Base-by-base conservation (phyloP, 2,888 invertebrate species). In the Andrena minutula region DNA sequence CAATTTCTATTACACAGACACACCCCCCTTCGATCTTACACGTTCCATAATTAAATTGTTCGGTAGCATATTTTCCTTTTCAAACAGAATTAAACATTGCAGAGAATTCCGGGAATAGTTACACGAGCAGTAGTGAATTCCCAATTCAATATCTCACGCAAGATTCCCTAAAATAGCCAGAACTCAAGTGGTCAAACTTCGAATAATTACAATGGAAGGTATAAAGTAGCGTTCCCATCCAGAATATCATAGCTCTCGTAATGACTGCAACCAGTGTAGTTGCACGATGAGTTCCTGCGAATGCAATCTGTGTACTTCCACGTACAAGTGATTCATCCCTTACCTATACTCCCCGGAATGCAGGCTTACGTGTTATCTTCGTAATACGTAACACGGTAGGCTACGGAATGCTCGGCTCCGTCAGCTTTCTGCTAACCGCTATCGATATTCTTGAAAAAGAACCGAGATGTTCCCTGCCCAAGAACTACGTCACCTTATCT, bases 321-420 rank as follows among this genome's bases (percentile, higher is more conserved):
- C n/a, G 72, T 32, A 72, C 10, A 47, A 75, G 30, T 83, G 83
- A 83, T 79, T 83, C 83, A 83, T 66, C 72, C 72, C 16, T 70
- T 58, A 68, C 53, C 53, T 47, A 56, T 66, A n/a, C 26, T 5
- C 6, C 10, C 2, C 16, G 56, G 74, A 70, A 63, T 58, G 63
- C 41, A 7, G 8, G 51, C 56, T 77, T 74, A 83, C 53, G 63
- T 49, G 47, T 77, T 65, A 41, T 56, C 47, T 30, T 26, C 28
- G 61, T 26, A 23, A 69, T 75, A 47, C 51, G 35, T 28, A 56
- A 75, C 8, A 26, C 47, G 26, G 16, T 3, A 12, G 72, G 28
- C 47, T 56, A 30, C 53, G 56, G 58, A 69, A 58, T 20, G 26
- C 26, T 75, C 3, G 51, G 6, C 26, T 28, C 53, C 23, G 41